These are phyloP conservation scores for Zaprionus lachaisei DNA, from an alignment of 1,140 invertebrate species.

Conservation along the genomic window DNA sequence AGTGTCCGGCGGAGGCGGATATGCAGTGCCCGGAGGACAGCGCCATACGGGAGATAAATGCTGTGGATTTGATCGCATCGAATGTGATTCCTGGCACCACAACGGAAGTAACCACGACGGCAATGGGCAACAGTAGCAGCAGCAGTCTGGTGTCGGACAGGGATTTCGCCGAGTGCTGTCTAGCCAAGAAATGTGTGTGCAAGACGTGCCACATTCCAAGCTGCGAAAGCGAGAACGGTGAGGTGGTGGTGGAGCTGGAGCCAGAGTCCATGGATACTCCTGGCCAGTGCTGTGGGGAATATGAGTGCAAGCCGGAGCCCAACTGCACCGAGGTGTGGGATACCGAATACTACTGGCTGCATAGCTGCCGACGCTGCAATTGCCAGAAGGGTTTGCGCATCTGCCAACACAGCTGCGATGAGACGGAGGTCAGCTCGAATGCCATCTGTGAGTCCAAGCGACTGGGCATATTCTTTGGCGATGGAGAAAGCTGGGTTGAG, in stretches of 20 bases:
- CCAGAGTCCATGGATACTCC: slow-evolving; percentile 69
- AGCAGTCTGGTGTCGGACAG: slow-evolving; percentile 48
- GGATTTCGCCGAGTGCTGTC: slow-evolving; percentile 64
- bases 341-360: slow-evolving; percentile 68
- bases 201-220: slow-evolving; percentile 73
- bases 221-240: slow-evolving; percentile 46
- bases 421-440: slow-evolving; percentile 26
- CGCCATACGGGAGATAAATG: slow-evolving; percentile 55
- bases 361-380: slow-evolving; percentile 66
- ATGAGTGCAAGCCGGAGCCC: slow-evolving; percentile 66
- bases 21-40: slow-evolving; percentile 77
- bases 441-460: slow-evolving; percentile 72
- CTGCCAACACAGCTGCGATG: slow-evolving; percentile 74
- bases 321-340: slow-evolving; percentile 67
- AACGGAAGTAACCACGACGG: background rate
- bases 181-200: slow-evolving; percentile 73
- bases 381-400: slow-evolving; percentile 62
- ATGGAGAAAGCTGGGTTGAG: slow-evolving; percentile 72
- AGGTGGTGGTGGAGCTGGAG: slow-evolving; percentile 65
- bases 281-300: slow-evolving; percentile 71
- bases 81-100: slow-evolving; percentile 46
- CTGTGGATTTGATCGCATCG: slow-evolving; percentile 54
- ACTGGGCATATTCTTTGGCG: slow-evolving; percentile 60
- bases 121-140: slow-evolving; percentile 6
- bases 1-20: slow-evolving; percentile 71